These are phyloP conservation scores for Anseranas semipalmata DNA, from an alignment of 2,113 vertebrate genomes.

Conservation along the genomic window DNA sequence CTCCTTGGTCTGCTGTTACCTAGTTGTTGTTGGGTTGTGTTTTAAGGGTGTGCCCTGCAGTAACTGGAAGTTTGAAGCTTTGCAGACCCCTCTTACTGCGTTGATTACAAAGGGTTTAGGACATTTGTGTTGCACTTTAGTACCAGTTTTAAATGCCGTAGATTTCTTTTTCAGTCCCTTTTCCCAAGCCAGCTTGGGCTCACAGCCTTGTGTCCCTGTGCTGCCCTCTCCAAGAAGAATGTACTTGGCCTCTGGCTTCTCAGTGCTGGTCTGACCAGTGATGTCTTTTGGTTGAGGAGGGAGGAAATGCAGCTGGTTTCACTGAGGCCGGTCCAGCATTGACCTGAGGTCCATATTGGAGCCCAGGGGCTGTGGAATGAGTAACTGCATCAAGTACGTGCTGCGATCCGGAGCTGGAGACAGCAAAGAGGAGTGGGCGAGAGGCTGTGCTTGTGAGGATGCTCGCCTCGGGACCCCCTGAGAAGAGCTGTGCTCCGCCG, in stretches of 20 bases:
- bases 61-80: slow-evolving; percentile 65
- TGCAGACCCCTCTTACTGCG: slow-evolving; percentile 17
- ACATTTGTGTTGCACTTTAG: slow-evolving; percentile 71
- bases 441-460: background rate
- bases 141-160: slow-evolving; percentile 62
- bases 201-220: background rate
- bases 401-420: slow-evolving; percentile 39
- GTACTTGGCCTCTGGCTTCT: slow-evolving; percentile 47
- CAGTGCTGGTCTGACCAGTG: background rate
- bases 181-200: slow-evolving; percentile 25
- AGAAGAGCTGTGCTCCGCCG: background rate
- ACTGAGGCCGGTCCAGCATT: background rate
- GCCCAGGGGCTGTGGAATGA: background rate
- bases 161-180: slow-evolving; percentile 52
- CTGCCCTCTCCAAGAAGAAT: slow-evolving; percentile 38
- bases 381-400: background rate
- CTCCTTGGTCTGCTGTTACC: slow-evolving; percentile 32
- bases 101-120: slow-evolving; percentile 54
- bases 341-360: background rate
- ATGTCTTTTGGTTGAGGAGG: background rate
- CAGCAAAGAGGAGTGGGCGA: background rate
- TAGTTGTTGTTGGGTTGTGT: slow-evolving; percentile 31
- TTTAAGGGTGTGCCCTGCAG: slow-evolving; percentile 43
- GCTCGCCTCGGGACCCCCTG: background rate
- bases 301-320: background rate